Evolutionary conservation across 2,888 invertebrate species (phyloP).

Genomic region (Esperia sulphurella): DNA sequence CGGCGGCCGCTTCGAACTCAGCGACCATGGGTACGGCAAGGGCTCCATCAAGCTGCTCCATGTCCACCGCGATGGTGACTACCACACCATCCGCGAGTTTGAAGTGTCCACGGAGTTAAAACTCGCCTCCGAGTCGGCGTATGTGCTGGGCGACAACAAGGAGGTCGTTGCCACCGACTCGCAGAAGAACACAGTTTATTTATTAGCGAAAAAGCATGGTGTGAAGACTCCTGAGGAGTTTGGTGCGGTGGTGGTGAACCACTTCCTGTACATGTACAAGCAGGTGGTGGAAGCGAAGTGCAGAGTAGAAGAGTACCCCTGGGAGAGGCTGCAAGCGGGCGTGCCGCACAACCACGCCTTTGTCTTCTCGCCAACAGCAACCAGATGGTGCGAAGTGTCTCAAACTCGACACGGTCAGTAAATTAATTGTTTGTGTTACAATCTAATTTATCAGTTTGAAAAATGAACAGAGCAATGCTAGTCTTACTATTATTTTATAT

Average conservation of each 20-base stretch:
- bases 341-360: constrained; percentile 88
- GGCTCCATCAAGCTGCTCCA: constrained; percentile 86
- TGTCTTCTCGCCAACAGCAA: constrained; percentile 83
- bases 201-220: constrained; percentile 88
- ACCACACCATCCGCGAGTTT: constrained; percentile 85
- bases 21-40: constrained; percentile 86
- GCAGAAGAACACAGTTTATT: constrained; percentile 90
- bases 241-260: constrained; percentile 84
- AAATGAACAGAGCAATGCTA: too few relatives aligned
- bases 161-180: constrained; percentile 91
- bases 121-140: constrained; percentile 84
- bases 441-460: background rate
- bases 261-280: constrained; percentile 86
- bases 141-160: constrained; percentile 86
- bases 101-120: constrained; percentile 86
- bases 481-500: background rate
- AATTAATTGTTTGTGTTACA: background rate
- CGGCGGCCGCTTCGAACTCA: constrained; percentile 79
- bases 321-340: constrained; percentile 82
- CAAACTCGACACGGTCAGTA: constrained; percentile 83
- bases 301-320: constrained; percentile 86
- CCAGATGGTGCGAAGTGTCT: constrained; percentile 84
- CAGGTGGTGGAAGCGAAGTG: constrained; percentile 86
- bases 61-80: constrained; percentile 82
- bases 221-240: constrained; percentile 88